Evolutionary conservation across 2,797 vertebrate genomes (phyloP).

Genomic region (Novumbra hubbsi): DNA sequence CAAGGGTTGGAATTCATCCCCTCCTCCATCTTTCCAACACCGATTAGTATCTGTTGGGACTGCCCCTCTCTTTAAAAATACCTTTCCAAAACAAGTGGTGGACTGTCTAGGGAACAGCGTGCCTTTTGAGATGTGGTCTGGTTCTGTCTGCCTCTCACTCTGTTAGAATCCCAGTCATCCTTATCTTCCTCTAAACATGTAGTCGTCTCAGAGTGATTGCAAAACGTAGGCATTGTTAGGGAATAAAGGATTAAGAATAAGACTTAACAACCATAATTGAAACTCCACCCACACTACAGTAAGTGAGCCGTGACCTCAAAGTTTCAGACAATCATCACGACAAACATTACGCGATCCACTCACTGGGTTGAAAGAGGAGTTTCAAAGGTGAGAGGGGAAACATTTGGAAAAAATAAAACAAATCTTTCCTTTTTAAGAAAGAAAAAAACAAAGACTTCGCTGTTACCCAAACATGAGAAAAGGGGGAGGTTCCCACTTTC

Average conservation of each 20-base stretch:
- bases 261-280: constrained; percentile 56
- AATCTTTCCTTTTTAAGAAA: constrained; percentile 51
- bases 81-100: too few relatives aligned
- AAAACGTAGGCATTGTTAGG: constrained; percentile 49
- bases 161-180: constrained; percentile 71
- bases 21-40: too few relatives aligned
- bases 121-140: constrained; percentile 13
- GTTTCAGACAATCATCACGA: constrained; percentile 66
- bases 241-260: constrained; percentile 53
- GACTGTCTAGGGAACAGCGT: not conserved
- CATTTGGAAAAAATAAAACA: constrained; percentile 45
- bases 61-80: too few relatives aligned
- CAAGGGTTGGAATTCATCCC: too few relatives aligned
- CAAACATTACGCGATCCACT: constrained; percentile 36
- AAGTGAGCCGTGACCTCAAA: constrained; percentile 67
- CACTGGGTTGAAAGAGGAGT: constrained; percentile 48
- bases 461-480: constrained; percentile 48
- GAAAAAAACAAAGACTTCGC: constrained; percentile 56
- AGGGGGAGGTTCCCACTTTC: constrained; percentile 54
- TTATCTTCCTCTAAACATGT: constrained; percentile 45
- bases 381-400: constrained; percentile 15
- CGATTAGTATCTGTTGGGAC: too few relatives aligned
- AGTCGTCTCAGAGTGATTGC: constrained; percentile 62
- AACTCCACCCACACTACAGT: constrained; percentile 35
- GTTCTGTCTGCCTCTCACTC: constrained; percentile 56